phyloP scores from a whole-genome alignment of 2,888 invertebrate genomes.

The Crioceris asparagi region DNA sequence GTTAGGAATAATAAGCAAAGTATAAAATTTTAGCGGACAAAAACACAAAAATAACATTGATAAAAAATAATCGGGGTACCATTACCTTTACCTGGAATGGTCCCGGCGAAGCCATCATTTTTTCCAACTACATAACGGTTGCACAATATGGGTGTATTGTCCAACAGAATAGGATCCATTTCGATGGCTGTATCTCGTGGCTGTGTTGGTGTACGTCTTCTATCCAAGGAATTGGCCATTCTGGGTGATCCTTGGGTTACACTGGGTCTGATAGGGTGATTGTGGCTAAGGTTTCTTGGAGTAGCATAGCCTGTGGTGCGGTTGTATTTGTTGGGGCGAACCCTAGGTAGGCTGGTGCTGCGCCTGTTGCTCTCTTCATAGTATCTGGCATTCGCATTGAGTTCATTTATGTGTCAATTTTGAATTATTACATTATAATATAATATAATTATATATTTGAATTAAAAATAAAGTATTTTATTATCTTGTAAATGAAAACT shows the following conservation, averaged over 20 bases:
- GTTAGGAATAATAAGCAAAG: no score
- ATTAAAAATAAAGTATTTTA: no score
- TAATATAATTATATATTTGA: no score
- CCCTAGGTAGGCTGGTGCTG: conserved; percentile 26
- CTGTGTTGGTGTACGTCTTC: conserved; percentile 27
- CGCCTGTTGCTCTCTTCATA: conserved; percentile 28
- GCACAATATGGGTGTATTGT: conserved; percentile 53
- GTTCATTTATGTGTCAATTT: no score
- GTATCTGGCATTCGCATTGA: conserved; percentile 27
- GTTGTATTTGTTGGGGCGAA: conserved; percentile 32
- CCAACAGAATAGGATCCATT: conserved; percentile 33
- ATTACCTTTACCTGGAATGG: conserved; percentile 27
- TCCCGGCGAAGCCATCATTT: conserved; percentile 31
- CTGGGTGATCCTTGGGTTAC: neutral
- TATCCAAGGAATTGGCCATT: conserved; percentile 32
- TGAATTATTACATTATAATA: no score
- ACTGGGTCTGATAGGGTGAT: conserved; percentile 8
- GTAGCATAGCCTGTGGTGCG: conserved; percentile 20
- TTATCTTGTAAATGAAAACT: no score
- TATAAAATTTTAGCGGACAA: neutral
- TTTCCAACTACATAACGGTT: conserved; percentile 59
- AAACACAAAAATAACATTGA: neutral
- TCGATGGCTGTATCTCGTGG: conserved; percentile 30
- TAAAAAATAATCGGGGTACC: neutral
- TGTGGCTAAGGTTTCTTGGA: conserved; percentile 17